phyloP scores from a whole-genome alignment of 2,888 invertebrate species.

The Dryococelus australis region DNA sequence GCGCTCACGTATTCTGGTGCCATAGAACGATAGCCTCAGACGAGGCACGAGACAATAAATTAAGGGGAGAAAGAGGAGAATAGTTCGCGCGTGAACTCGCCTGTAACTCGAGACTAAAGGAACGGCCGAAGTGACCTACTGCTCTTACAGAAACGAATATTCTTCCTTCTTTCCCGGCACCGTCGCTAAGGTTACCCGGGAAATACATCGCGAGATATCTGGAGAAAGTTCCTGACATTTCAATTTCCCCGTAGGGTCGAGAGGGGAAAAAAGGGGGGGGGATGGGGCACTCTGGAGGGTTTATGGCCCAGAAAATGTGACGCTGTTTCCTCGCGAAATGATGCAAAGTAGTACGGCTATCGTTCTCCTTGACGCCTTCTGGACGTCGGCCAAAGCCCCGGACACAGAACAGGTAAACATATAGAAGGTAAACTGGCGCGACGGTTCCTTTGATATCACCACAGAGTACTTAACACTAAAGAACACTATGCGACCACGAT shows the following conservation, averaged over 20 bases:
- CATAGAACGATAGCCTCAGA: not conserved
- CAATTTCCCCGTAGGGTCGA: not conserved
- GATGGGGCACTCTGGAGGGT: not conserved
- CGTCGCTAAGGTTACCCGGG: not conserved
- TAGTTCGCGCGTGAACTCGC: not conserved
- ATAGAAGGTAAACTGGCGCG: too few relatives aligned
- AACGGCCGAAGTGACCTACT: not conserved
- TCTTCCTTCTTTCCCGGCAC: not conserved
- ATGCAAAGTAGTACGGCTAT: not conserved
- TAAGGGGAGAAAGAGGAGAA: not conserved
- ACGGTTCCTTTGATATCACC: too few relatives aligned
- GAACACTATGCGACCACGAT: too few relatives aligned
- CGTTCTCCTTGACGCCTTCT: not conserved
- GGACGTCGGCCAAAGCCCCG: not conserved
- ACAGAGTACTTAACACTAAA: too few relatives aligned
- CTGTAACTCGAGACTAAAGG: not conserved
- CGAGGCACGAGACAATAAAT: not conserved
- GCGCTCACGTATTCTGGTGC: not conserved
- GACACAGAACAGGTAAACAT: too few relatives aligned
- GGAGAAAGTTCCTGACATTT: not conserved
- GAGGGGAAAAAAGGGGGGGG: too few relatives aligned
- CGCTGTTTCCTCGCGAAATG: not conserved
- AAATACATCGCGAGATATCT: not conserved
- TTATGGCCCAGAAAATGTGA: conserved; percentile 10
- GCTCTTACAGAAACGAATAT: not conserved